Evolutionary conservation across 1,140 invertebrate species (phyloP).

Genomic region (Vanessa atalanta): DNA sequence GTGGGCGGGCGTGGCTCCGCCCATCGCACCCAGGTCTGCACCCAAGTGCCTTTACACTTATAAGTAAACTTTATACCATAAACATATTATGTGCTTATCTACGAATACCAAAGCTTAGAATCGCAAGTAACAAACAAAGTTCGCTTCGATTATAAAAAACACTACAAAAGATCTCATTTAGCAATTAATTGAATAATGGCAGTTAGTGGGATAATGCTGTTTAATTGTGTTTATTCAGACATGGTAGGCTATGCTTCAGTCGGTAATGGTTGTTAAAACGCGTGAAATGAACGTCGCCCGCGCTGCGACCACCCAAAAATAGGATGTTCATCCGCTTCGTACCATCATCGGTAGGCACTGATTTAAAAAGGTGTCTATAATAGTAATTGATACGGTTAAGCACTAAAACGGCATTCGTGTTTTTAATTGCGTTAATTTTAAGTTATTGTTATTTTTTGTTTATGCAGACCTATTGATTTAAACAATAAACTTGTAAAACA

Average conservation of each 20-base stretch:
- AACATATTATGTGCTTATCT: not conserved
- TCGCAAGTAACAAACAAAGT: not conserved
- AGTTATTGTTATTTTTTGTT: no score
- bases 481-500: no score
- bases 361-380: no score
- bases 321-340: conserved; percentile 42
- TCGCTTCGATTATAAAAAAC: not conserved
- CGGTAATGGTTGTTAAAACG: conserved; percentile 53
- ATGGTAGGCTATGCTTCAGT: conserved; percentile 10
- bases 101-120: not conserved
- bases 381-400: no score
- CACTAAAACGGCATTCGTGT: no score
- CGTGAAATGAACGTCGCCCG: conserved; percentile 64
- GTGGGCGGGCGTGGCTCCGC: conserved; percentile 48
- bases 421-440: no score
- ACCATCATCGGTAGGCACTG: not conserved
- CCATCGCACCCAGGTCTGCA: conserved; percentile 64
- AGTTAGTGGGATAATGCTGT: conserved; percentile 19
- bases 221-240: conserved; percentile 34
- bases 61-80: not conserved
- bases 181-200: conserved; percentile 26
- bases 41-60: conserved; percentile 42
- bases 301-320: conserved; percentile 66
- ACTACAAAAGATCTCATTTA: conserved; percentile 23
- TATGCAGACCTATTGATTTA: no score